Base-by-base conservation (phyloP, 2,888 invertebrate species). In the Sarcophaga carnaria region DNA sequence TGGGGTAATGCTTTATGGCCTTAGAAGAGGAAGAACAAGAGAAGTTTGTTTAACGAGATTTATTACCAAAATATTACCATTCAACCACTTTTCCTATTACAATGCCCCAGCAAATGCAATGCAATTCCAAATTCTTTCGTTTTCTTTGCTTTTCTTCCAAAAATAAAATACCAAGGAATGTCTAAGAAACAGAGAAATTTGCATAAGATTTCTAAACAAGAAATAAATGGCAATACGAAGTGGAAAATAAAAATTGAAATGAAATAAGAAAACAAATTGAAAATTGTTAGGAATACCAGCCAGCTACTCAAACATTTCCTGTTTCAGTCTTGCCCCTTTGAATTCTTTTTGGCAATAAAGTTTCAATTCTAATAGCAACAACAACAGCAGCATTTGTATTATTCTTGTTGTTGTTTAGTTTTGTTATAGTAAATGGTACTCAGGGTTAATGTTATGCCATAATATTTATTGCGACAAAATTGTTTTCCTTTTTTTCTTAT, bases 401-500 rank as follows among this genome's bases (percentile, higher is more conserved):
- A 14, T 0, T 54, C 0, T 14, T 17, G 5, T 14, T 54, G 17
- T 5, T 17, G 17, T 54, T 54, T 14, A 12, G 54, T 54, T 54
- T 54, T 54, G 1, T 54, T 54, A 54, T 54, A 54, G 54, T 54
- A 54, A 54, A 54, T 47, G 25, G 70, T 64, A 76, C 37, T 71
- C 71, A 71, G 87, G 87, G 87, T 84, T 87, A 87, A 84, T 87
- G 84, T 84, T 87, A 78, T 84, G 81, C 79, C 84, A 84, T 84
- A 84, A 87, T 84, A 87, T 87, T 87, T 87, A 87, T 87, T 76
- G 84, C 84, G 87, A 87, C 87, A 87, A 70, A 79, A 78, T 81
- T 81, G 12, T 77, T 72, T 71, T 71, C 27, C 47, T 64, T 72
- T 66, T 64, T 74, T 27, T n/a, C n/a, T 47, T 72, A 77, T 62